Conservation (phyloP, 2,888 invertebrate genomes). For the Tethea ocularis region DNA sequence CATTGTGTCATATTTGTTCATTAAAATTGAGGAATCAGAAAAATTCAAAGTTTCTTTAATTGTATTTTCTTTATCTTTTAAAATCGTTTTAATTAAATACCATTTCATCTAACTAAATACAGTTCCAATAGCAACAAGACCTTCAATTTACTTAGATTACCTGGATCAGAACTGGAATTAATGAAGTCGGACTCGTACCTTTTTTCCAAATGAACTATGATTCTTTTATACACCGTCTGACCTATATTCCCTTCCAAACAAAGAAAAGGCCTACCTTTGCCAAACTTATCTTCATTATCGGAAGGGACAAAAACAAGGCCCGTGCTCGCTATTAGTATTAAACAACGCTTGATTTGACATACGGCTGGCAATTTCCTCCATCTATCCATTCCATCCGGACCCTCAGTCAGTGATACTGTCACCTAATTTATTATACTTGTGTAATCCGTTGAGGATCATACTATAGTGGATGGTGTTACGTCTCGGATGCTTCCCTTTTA, state of each 20-base stretch:
- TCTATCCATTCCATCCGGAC: constrained; percentile 27
- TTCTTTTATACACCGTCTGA: constrained; percentile 20
- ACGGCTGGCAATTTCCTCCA: constrained; percentile 25
- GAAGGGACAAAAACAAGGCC: constrained; percentile 30
- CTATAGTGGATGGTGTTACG: constrained; percentile 28
- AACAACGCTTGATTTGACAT: constrained; percentile 45
- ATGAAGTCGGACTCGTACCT: neutral
- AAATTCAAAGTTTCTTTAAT: too few relatives aligned
- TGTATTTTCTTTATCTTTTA: neutral
- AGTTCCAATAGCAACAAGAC: neutral
- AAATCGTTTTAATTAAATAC: neutral
- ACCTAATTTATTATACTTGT: constrained; percentile 21
- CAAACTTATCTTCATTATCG: constrained; percentile 42
- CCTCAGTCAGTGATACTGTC: constrained; percentile 22
- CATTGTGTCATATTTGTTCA: too few relatives aligned
- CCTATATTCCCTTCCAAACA: constrained; percentile 18
- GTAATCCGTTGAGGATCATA: constrained; percentile 29
- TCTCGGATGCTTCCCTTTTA: constrained; percentile 43
- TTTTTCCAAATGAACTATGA: constrained; percentile 12
- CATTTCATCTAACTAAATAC: neutral
- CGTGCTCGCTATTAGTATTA: constrained; percentile 43
- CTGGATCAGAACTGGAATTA: neutral
- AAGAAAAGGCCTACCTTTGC: constrained; percentile 18
- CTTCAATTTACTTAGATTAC: neutral
- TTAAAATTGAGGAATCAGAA: too few relatives aligned